Percentiles rank a stretch among this genome's conserved stretches.
Conservation (phyloP, 1,140 invertebrate genomes). For the Trichogramma pretiosum region DNA sequence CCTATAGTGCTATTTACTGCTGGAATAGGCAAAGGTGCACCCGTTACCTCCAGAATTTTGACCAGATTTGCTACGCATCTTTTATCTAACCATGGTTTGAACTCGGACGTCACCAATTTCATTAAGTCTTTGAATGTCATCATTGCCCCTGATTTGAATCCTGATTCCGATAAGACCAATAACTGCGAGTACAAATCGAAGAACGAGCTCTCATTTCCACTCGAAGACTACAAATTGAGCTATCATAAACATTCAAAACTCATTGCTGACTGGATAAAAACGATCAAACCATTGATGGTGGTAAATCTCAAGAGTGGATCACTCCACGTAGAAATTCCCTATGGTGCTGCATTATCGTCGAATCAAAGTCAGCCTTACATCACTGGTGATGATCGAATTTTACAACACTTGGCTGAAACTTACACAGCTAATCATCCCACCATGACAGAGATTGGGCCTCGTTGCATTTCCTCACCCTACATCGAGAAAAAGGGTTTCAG, state of each 20-base stretch:
- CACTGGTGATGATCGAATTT: constrained; percentile 28
- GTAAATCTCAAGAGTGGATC: constrained; percentile 39
- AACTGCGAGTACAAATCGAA: constrained; percentile 26
- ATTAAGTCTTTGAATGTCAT: constrained; percentile 32
- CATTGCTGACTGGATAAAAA: constrained; percentile 34
- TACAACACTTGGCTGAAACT: constrained; percentile 26
- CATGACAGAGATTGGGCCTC: constrained; percentile 21
- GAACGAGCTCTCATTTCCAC: constrained; percentile 24
- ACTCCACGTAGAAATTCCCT: constrained; percentile 38
- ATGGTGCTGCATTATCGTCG: constrained; percentile 20
- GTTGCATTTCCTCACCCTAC: constrained; percentile 23
- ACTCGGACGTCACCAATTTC: constrained; percentile 24
- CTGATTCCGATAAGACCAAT: constrained; percentile 20
- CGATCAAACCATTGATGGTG: constrained; percentile 32
- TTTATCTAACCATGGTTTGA: constrained; percentile 27
- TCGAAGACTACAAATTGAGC: constrained; percentile 11
- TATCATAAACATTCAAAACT: constrained; percentile 21
- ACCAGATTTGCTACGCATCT: constrained; percentile 31
- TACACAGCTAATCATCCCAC: constrained; percentile 29
- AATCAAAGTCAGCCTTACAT: constrained; percentile 18
- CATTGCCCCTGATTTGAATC: constrained; percentile 33
- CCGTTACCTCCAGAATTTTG: constrained; percentile 32
- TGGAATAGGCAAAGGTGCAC: constrained; percentile 29
- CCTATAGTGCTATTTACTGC: constrained; percentile 35
- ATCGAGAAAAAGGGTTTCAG: constrained; percentile 26